Percentiles rank a stretch among this genome's conserved stretches.
These are phyloP conservation scores for Petrocephalus schoutedeni DNA, from an alignment of 2,797 vertebrate genomes.

Conservation along the genomic window DNA sequence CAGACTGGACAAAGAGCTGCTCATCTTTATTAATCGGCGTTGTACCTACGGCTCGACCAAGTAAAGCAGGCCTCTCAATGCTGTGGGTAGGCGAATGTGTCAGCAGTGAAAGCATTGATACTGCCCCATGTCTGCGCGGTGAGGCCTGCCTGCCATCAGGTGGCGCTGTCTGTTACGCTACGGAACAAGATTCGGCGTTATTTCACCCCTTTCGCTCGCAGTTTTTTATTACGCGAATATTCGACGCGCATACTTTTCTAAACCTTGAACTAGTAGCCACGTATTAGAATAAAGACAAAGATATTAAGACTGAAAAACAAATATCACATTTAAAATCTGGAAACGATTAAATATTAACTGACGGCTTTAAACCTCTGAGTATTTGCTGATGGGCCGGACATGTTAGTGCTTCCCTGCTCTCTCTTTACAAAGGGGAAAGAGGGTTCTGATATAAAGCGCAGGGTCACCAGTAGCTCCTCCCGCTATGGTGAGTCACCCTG, in stretches of 20 bases:
- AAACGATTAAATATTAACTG: background rate
- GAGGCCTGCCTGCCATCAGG: slow-evolving; percentile 28
- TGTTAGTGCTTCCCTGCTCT: too few species aligned
- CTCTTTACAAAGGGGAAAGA: too few species aligned
- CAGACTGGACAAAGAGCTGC: slow-evolving; percentile 12
- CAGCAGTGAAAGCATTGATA: background rate
- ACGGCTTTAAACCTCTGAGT: background rate
- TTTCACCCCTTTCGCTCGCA: background rate
- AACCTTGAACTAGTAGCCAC: background rate
- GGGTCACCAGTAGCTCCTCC: background rate
- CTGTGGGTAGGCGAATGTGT: background rate
- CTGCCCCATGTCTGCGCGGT: background rate
- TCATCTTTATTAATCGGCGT: slow-evolving; percentile 38
- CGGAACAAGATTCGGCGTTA: too few species aligned
- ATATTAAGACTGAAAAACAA: slow-evolving; percentile 1
- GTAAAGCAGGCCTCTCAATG: background rate
- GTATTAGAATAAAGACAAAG: background rate
- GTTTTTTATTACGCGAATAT: slow-evolving; percentile 15
- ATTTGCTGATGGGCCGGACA: background rate
- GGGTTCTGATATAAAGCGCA: too few species aligned
- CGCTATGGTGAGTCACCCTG: background rate
- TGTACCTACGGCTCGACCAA: background rate
- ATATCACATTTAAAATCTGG: background rate
- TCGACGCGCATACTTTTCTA: background rate
- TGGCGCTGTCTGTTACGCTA: slow-evolving; percentile 41